Evolutionary conservation across 2,888 invertebrate species (phyloP).

Genomic region (Masnerella sp.): DNA sequence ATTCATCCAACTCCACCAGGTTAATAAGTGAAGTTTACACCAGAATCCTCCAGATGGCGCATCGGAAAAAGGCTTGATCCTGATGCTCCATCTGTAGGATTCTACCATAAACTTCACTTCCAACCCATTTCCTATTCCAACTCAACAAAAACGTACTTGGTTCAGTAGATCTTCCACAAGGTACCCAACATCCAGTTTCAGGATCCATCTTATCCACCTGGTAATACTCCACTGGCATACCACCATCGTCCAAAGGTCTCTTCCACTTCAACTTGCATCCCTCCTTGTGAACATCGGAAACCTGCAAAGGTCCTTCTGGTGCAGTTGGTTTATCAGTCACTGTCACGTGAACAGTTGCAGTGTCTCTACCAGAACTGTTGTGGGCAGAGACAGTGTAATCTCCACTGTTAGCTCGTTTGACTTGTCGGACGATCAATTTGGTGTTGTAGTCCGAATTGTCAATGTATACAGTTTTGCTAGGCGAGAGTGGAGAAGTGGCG

Average conservation of each 20-base stretch:
- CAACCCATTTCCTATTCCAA: too few species aligned
- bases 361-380: slow-evolving; percentile 92
- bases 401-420: slow-evolving; percentile 89
- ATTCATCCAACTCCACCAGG: too few species aligned
- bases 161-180: slow-evolving; percentile 89
- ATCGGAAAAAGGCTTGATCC: too few species aligned
- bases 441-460: slow-evolving; percentile 93
- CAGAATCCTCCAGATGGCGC: too few species aligned
- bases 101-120: too few species aligned
- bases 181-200: slow-evolving; percentile 92
- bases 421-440: slow-evolving; percentile 89
- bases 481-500: slow-evolving; percentile 87
- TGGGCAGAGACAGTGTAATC: slow-evolving; percentile 92
- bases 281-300: slow-evolving; percentile 93
- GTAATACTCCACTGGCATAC: slow-evolving; percentile 96
- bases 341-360: slow-evolving; percentile 88
- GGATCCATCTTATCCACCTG: slow-evolving; percentile 97
- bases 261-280: slow-evolving; percentile 98
- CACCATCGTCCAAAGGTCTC: slow-evolving; percentile 95
- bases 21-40: too few species aligned
- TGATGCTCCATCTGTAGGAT: too few species aligned
- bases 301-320: slow-evolving; percentile 94
- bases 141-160: slow-evolving; percentile 80
- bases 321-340: slow-evolving; percentile 92
- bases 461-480: slow-evolving; percentile 85